Conservation (phyloP, 2,888 invertebrate species). For the Diadegma fenestrale region DNA sequence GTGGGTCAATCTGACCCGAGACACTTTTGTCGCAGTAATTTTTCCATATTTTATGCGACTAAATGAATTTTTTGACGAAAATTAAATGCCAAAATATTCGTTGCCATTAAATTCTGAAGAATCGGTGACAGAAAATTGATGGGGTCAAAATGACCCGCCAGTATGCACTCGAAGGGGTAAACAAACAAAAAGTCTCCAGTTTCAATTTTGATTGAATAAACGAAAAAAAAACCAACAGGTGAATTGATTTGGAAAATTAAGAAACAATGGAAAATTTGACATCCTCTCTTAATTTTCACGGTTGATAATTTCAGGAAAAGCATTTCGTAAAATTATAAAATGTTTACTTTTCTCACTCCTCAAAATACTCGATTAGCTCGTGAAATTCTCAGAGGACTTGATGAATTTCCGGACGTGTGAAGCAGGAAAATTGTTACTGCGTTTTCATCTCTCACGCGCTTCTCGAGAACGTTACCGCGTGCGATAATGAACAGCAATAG, state of each 20-base stretch:
- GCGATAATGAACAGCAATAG: conserved; percentile 72
- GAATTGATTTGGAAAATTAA: not conserved
- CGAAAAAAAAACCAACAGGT: no score
- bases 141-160: no score
- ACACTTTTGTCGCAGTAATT: no score
- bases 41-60: no score
- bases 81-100: no score
- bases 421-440: not conserved
- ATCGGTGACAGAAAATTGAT: no score
- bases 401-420: not conserved
- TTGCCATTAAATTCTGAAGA: no score
- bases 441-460: conserved; percentile 1
- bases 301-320: not conserved
- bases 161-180: no score
- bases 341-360: not conserved
- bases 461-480: conserved; percentile 35
- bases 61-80: no score
- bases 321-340: not conserved
- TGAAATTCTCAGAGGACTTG: not conserved
- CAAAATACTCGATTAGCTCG: not conserved
- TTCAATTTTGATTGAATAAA: no score
- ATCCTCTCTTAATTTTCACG: not conserved
- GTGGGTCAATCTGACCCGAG: no score
- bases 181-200: no score
- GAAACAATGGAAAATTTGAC: not conserved